Conservation (phyloP, 2,113 vertebrate genomes). For the Zootoca vivipara region DNA sequence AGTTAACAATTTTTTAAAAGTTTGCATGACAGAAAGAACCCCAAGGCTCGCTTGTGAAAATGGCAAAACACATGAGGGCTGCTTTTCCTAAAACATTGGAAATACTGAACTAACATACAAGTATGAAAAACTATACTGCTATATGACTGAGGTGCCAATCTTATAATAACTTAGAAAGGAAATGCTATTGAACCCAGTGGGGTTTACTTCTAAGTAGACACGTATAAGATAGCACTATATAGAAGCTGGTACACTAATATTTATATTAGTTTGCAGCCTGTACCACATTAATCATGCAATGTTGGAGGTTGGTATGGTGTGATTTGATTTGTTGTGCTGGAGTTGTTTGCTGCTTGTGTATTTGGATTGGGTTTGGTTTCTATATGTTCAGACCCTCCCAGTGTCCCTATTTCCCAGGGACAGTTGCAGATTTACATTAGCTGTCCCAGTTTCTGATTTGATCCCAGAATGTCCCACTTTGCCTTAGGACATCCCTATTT, state of each 20-base stretch:
- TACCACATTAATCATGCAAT: not conserved
- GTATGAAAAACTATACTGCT: not conserved
- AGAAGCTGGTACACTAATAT: not conserved
- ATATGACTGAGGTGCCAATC: not conserved
- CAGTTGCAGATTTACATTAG: too few relatives aligned
- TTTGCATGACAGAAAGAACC: not conserved
- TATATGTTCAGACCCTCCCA: too few relatives aligned
- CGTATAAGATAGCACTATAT: not conserved
- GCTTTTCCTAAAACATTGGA: not conserved
- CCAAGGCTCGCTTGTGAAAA: not conserved
- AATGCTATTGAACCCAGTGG: not conserved
- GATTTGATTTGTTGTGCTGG: not conserved
- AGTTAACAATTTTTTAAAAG: not conserved
- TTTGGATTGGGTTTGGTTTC: not conserved
- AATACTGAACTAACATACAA: not conserved
- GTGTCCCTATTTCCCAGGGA: too few relatives aligned
- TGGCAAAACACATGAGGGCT: not conserved
- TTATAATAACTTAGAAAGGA: not conserved
- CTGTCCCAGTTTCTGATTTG: too few relatives aligned
- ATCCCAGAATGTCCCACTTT: too few relatives aligned
- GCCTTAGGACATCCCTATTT: too few relatives aligned
- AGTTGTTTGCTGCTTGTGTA: not conserved
- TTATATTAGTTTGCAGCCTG: not conserved
- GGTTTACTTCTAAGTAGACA: not conserved
- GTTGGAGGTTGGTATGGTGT: not conserved